Percentiles rank a stretch among this genome's conserved stretches.
Conservation (phyloP, 2,888 invertebrate species). For the Euphydryas editha region DNA sequence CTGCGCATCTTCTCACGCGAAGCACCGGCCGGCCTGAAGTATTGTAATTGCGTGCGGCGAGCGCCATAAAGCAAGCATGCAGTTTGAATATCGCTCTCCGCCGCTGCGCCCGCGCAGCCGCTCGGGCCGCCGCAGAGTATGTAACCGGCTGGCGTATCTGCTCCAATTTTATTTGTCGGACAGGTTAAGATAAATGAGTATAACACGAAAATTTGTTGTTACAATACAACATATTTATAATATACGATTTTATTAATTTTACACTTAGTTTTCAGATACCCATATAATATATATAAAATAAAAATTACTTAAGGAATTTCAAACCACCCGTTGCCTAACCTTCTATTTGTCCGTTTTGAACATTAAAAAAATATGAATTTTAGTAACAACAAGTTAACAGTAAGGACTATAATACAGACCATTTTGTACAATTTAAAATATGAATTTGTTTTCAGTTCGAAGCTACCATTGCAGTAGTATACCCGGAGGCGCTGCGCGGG, state of each 20-base stretch:
- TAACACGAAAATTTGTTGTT: not conserved
- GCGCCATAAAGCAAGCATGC: conserved; percentile 57
- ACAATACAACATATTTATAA: not conserved
- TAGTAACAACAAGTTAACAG: too few species aligned
- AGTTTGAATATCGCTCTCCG: conserved; percentile 53
- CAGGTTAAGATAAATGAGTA: not conserved
- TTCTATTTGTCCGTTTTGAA: too few species aligned
- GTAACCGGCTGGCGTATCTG: conserved; percentile 41
- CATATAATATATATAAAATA: too few species aligned
- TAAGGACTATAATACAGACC: too few species aligned
- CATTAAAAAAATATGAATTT: too few species aligned
- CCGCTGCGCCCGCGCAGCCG: conserved; percentile 41
- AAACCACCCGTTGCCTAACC: too few species aligned
- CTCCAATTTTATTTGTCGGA: not conserved
- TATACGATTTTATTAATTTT: too few species aligned
- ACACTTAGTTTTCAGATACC: too few species aligned
- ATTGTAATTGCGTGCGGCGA: conserved; percentile 61
- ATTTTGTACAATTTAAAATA: not conserved
- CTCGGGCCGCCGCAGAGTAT: conserved; percentile 40
- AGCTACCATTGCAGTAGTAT: conserved; percentile 29
- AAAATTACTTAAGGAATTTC: too few species aligned
- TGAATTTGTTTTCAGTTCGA: not conserved
- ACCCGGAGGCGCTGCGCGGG: conserved; percentile 44
- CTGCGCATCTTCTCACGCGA: conserved; percentile 57
- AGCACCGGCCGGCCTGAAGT: conserved; percentile 40